Evolutionary conservation across 2,113 vertebrate species (phyloP).

Genomic region (Marcusenius ussheri): DNA sequence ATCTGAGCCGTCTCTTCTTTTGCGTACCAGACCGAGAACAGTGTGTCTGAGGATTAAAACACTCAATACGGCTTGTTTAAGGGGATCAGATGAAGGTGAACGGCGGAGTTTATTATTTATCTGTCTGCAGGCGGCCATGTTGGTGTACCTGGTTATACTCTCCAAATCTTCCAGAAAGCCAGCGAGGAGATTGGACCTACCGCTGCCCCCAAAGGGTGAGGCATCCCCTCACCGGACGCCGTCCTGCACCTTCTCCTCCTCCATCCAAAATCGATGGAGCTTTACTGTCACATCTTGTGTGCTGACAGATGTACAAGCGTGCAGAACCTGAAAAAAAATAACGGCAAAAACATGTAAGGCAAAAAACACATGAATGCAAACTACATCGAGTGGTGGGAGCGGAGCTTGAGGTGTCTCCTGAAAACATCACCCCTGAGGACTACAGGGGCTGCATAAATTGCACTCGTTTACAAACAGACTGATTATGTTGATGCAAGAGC

Average conservation of each 20-base stretch:
- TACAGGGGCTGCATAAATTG: background rate
- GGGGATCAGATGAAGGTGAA: background rate
- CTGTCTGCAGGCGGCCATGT: background rate
- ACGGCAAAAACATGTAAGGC: background rate
- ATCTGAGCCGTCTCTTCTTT: background rate
- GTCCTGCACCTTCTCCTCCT: background rate
- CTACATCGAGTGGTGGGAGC: constrained; percentile 37
- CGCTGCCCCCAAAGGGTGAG: background rate
- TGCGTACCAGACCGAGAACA: background rate
- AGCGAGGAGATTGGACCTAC: background rate
- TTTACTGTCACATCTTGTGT: background rate
- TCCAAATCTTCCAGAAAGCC: background rate
- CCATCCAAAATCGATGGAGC: background rate
- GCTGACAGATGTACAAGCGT: background rate
- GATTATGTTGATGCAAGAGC: background rate
- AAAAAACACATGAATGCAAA: background rate
- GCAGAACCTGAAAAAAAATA: background rate
- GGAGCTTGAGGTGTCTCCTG: background rate
- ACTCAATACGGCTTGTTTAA: background rate
- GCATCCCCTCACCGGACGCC: background rate
- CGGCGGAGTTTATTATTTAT: background rate
- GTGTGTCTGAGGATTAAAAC: background rate
- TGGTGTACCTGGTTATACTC: background rate
- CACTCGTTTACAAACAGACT: background rate
- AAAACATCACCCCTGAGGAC: background rate